These are phyloP conservation scores for Zosterops pallidus DNA, from an alignment of 2,113 vertebrate species.

Conservation along the genomic window DNA sequence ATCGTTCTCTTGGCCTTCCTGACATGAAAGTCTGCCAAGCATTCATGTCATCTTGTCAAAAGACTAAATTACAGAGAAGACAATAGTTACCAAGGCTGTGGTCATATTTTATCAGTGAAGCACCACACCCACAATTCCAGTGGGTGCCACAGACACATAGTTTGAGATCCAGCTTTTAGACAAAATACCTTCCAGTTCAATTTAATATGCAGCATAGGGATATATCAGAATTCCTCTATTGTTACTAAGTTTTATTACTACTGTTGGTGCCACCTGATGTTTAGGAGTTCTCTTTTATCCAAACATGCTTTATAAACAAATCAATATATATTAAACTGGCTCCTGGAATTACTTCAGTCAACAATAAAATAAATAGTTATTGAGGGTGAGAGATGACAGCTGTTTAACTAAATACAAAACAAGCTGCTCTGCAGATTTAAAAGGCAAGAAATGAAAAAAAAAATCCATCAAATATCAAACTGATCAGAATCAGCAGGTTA, in stretches of 20 bases:
- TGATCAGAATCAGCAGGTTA: background rate
- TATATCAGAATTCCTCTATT: background rate
- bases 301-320: background rate
- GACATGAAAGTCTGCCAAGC: background rate
- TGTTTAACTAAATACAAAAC: background rate
- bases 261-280: background rate
- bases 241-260: background rate
- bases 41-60: slow-evolving; percentile 9
- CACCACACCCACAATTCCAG: background rate
- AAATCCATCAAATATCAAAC: background rate
- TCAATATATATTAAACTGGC: background rate
- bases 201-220: background rate
- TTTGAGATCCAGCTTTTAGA: background rate
- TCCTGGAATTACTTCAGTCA: background rate
- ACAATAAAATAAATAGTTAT: background rate
- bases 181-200: background rate
- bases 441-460: background rate
- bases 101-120: background rate
- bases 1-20: background rate
- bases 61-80: background rate
- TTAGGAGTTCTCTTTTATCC: background rate
- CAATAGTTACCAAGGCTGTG: slow-evolving; percentile 2
- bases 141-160: background rate
- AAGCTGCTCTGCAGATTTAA: background rate
- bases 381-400: background rate